Evolutionary conservation across 2,888 invertebrate species (phyloP).

Genomic region (Rhogogaster chlorosoma): DNA sequence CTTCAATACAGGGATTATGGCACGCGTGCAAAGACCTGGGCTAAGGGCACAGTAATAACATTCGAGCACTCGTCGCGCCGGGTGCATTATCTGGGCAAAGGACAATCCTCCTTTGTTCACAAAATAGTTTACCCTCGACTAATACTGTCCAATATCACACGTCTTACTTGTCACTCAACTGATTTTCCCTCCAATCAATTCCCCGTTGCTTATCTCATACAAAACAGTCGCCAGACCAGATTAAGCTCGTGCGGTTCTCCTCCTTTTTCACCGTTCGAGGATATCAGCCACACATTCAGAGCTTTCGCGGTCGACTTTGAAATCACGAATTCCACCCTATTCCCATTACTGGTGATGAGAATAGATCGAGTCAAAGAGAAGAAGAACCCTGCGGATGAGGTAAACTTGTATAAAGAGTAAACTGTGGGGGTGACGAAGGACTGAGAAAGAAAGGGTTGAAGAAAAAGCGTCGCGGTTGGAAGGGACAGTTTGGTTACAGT

Average conservation of each 20-base stretch:
- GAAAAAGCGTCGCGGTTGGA: slow-evolving; percentile 6
- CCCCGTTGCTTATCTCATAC: slow-evolving; percentile 14
- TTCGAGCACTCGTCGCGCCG: slow-evolving; percentile 18
- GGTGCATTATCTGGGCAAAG: slow-evolving; percentile 13
- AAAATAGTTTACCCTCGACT: slow-evolving; percentile 30
- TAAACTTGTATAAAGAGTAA: slow-evolving; percentile 14
- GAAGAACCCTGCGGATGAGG: not conserved
- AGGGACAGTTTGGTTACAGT: slow-evolving; percentile 43
- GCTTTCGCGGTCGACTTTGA: slow-evolving; percentile 11
- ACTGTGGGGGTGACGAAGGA: not conserved
- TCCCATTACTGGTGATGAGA: not conserved
- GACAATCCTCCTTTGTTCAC: slow-evolving; percentile 34
- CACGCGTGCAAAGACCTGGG: slow-evolving; percentile 13
- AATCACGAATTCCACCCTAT: not conserved
- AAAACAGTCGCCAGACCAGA: slow-evolving; percentile 4
- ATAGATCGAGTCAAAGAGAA: not conserved
- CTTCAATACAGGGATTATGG: slow-evolving; percentile 40
- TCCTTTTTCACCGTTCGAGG: not conserved
- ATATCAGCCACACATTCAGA: not conserved
- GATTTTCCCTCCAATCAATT: slow-evolving; percentile 35
- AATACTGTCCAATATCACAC: slow-evolving; percentile 20
- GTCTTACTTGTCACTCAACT: slow-evolving; percentile 24
- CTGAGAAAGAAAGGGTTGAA: slow-evolving; percentile 27
- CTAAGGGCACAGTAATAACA: slow-evolving; percentile 23
- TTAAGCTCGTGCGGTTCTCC: not conserved